Evolutionary conservation across 2,797 vertebrate species (phyloP).

Genomic region (Gymnopithys bicolor): DNA sequence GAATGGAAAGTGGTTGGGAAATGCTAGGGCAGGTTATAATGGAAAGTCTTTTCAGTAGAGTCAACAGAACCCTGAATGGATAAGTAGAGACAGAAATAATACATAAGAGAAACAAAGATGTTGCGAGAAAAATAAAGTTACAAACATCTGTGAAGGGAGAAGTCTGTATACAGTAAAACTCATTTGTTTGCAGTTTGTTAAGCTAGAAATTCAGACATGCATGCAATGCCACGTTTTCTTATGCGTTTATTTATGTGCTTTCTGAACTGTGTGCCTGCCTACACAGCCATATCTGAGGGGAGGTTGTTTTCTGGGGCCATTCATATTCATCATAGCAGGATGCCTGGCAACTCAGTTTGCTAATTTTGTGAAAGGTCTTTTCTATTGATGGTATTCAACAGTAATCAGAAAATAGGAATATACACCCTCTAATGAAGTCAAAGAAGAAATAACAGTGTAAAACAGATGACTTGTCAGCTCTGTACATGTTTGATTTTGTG

Average conservation of each 20-base stretch:
- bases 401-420: not conserved
- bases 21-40: not conserved
- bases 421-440: not conserved
- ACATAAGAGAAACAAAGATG: not conserved
- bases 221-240: not conserved
- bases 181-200: slow-evolving; percentile 38
- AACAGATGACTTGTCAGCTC: not conserved
- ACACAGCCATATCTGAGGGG: not conserved
- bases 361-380: not conserved
- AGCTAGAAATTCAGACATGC: not conserved
- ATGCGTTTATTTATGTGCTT: slow-evolving; percentile 26
- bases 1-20: not conserved
- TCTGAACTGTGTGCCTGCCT: not conserved
- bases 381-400: not conserved
- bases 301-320: not conserved
- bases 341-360: not conserved
- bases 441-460: not conserved
- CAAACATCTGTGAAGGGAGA: slow-evolving; percentile 48
- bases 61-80: not conserved
- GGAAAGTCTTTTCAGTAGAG: slow-evolving; percentile 20
- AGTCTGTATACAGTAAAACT: not conserved
- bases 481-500: not conserved
- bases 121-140: not conserved
- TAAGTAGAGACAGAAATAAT: not conserved
- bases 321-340: not conserved